A percentile compares a stretch with the other conserved stretches of the same genome.
Conservation (phyloP, 1,140 invertebrate species). For the Hylyphantes graminicola region DNA sequence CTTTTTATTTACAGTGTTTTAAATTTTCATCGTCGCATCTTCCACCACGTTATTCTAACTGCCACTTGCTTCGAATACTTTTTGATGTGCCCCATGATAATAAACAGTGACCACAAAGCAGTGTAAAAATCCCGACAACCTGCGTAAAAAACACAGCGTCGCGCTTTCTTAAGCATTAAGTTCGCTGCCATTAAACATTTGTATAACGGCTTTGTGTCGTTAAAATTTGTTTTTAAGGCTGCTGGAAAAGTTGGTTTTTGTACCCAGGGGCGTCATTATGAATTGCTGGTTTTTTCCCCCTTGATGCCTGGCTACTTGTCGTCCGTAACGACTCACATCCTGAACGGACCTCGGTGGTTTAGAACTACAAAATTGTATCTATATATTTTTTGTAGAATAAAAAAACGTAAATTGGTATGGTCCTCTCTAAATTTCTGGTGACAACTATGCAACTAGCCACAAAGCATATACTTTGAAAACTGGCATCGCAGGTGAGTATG, state of each 20-base stretch:
- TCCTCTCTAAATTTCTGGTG: too few relatives aligned
- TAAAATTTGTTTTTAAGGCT: conserved; percentile 24
- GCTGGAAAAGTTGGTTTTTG: conserved; percentile 2
- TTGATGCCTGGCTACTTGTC: conserved; percentile 17
- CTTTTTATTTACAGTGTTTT: conserved; percentile 1
- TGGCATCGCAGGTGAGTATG: too few relatives aligned
- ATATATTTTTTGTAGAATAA: too few relatives aligned
- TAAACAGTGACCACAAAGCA: conserved; percentile 48
- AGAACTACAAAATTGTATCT: too few relatives aligned
- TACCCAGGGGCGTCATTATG: conserved; percentile 40
- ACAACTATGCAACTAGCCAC: too few relatives aligned
- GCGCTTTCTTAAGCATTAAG: conserved; percentile 32
- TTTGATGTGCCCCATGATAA: conserved; percentile 46
- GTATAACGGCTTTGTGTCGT: conserved; percentile 48
- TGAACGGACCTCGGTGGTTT: background rate
- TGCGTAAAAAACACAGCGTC: conserved; percentile 3
- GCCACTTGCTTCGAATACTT: conserved; percentile 26
- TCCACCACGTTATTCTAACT: conserved; percentile 30
- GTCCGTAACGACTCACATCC: conserved; percentile 36
- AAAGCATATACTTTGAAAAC: too few relatives aligned
- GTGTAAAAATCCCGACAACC: conserved; percentile 20
- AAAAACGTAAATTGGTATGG: too few relatives aligned
- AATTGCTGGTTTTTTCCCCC: background rate
- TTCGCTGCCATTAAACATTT: conserved; percentile 47
- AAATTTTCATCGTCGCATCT: background rate